phyloP scores from a whole-genome alignment of 1,140 invertebrate species.

The Trachelipus rathkii region DNA sequence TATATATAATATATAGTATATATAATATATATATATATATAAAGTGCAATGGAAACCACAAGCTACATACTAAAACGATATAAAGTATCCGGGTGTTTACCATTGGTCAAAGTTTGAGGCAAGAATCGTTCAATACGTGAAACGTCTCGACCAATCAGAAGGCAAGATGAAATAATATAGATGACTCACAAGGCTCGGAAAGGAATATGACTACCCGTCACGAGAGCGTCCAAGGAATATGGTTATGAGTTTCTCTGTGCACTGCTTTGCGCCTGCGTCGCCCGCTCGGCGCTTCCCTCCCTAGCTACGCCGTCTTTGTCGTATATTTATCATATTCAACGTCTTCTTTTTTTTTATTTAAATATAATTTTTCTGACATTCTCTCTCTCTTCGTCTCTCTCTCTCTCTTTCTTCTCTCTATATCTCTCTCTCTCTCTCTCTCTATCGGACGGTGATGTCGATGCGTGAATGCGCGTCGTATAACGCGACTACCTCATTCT shows the following conservation, averaged over 20 bases:
- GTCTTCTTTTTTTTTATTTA: not conserved
- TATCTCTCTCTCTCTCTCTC: not conserved
- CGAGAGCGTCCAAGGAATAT: not conserved
- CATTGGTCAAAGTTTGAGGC: not conserved
- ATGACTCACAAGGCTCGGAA: too few relatives aligned
- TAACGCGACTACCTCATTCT: too few relatives aligned
- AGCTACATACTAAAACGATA: not conserved
- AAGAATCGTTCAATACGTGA: not conserved
- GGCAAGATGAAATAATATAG: constrained; percentile 7
- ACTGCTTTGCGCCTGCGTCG: too few relatives aligned
- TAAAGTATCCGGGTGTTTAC: not conserved
- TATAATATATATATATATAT: too few relatives aligned
- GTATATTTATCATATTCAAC: constrained; percentile 5
- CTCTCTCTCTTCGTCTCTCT: not conserved
- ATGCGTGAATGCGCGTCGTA: too few relatives aligned
- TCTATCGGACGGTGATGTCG: too few relatives aligned
- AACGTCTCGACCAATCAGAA: not conserved
- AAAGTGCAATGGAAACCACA: too few relatives aligned
- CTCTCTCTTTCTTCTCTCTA: constrained; percentile 1
- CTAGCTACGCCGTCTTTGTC: not conserved
- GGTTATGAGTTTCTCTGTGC: not conserved
- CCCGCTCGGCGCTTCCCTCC: not conserved
- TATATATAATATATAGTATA: too few relatives aligned
- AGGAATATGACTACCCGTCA: too few relatives aligned
- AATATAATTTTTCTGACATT: not conserved